Percentiles rank a stretch among this genome's conserved stretches.
Conservation (phyloP, 2,888 invertebrate genomes). For the Callyntrura sp. region DNA sequence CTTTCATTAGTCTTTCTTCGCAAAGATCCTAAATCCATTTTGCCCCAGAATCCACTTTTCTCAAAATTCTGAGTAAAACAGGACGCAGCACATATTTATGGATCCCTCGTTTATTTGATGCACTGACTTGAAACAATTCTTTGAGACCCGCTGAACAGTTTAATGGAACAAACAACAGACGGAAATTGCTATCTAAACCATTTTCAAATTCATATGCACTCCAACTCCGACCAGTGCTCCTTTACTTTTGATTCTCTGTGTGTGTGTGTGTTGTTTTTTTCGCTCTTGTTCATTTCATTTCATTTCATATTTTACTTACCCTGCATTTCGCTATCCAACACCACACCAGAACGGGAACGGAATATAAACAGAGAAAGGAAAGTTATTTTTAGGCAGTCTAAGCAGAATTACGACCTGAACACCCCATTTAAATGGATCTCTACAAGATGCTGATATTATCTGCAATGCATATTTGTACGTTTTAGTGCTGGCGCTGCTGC, state of each 20-base stretch:
- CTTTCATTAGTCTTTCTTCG: slow-evolving; percentile 63
- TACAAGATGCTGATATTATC: slow-evolving; percentile 46
- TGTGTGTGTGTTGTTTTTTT: too few species aligned
- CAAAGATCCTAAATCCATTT: slow-evolving; percentile 82
- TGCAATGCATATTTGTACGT: neutral
- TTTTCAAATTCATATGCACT: too few species aligned
- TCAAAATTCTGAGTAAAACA: neutral
- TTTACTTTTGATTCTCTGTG: too few species aligned
- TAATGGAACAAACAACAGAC: too few species aligned
- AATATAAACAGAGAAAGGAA: slow-evolving; percentile 27
- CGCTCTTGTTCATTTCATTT: too few species aligned
- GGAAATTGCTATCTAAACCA: too few species aligned
- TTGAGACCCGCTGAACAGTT: too few species aligned
- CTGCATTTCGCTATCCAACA: slow-evolving; percentile 20
- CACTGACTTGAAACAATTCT: neutral
- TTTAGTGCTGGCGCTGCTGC: slow-evolving; percentile 10
- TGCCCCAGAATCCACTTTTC: neutral
- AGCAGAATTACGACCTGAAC: slow-evolving; percentile 14
- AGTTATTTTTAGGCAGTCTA: slow-evolving; percentile 52
- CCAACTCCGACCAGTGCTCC: too few species aligned
- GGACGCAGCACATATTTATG: neutral
- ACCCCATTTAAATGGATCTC: slow-evolving; percentile 46
- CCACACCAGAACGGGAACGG: neutral
- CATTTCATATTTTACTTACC: too few species aligned
- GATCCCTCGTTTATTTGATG: neutral